Conservation (phyloP, 1,140 invertebrate genomes). For the Leucophenga varia region DNA sequence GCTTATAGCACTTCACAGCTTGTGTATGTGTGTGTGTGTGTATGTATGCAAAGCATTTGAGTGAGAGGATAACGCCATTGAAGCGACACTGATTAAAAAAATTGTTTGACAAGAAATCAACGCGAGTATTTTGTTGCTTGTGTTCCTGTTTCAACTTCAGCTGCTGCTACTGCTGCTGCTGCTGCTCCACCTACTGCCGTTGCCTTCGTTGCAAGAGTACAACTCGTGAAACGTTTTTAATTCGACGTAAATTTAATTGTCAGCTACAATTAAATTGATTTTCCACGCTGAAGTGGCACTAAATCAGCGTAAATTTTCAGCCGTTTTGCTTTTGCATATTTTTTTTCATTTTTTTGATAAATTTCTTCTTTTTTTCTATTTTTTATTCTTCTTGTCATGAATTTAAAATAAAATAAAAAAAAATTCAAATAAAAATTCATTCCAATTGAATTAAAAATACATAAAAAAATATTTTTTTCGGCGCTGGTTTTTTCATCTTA, state of each 20-base stretch:
- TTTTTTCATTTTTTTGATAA: constrained; percentile 1
- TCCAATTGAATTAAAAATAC: no score
- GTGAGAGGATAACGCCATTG: constrained; percentile 32
- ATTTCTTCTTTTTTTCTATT: no score
- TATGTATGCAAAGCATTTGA: no score
- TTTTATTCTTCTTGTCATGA: no score
- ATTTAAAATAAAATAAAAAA: no score
- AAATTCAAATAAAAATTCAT: no score
- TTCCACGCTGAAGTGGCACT: constrained; percentile 22
- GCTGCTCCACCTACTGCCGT: constrained; percentile 5
- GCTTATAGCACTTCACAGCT: no score
- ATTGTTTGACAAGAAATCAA: constrained; percentile 54
- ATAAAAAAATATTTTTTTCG: no score
- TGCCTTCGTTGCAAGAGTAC: no score
- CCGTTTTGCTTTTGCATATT: constrained; percentile 9
- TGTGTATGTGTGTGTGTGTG: no score
- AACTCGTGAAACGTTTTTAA: constrained; percentile 49
- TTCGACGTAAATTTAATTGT: constrained; percentile 54
- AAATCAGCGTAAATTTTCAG: constrained; percentile 9
- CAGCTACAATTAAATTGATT: constrained; percentile 55
- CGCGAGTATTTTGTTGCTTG: constrained; percentile 24
- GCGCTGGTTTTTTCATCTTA: no score
- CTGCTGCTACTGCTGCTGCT: constrained; percentile 6
- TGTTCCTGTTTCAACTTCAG: not conserved
- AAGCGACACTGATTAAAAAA: constrained; percentile 54